Conservation (phyloP, 53 echinoderm and acorn worm species). For the Stichopus horrens region DNA sequence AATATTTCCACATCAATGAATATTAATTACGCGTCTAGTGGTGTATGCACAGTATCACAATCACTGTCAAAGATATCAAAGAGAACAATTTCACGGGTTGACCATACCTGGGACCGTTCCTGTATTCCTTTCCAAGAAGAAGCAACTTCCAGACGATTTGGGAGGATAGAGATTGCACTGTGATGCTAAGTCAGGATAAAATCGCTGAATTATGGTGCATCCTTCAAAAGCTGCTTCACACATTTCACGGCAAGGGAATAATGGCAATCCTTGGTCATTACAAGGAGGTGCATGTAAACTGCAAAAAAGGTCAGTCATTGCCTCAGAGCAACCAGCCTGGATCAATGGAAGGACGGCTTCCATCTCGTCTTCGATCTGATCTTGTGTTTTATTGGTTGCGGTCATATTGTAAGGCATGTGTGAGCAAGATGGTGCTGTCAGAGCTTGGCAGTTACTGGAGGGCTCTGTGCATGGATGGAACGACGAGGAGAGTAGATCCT, state of each 20-base stretch:
- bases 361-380: slow-evolving; percentile 6
- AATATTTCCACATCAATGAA: too few species aligned
- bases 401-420: slow-evolving; percentile 12
- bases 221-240: slow-evolving; percentile 43
- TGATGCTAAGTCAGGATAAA: not conserved
- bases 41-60: too few species aligned
- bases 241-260: slow-evolving; percentile 37
- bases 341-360: slow-evolving; percentile 10
- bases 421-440: not conserved
- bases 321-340: slow-evolving; percentile 9
- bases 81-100: too few species aligned
- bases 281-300: slow-evolving; percentile 6
- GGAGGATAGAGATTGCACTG: not conserved
- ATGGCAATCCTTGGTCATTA: too few species aligned
- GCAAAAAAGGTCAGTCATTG: slow-evolving; percentile 14
- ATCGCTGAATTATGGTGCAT: not conserved
- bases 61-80: too few species aligned
- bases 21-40: too few species aligned
- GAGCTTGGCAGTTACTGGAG: too few species aligned
- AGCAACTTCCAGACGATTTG: not conserved
- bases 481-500: too few species aligned
- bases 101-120: too few species aligned
- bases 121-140: not conserved
- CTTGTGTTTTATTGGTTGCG: not conserved
- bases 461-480: too few species aligned